Conservation (phyloP, 2,797 vertebrate genomes). For the Hippoglossus hippoglossus region DNA sequence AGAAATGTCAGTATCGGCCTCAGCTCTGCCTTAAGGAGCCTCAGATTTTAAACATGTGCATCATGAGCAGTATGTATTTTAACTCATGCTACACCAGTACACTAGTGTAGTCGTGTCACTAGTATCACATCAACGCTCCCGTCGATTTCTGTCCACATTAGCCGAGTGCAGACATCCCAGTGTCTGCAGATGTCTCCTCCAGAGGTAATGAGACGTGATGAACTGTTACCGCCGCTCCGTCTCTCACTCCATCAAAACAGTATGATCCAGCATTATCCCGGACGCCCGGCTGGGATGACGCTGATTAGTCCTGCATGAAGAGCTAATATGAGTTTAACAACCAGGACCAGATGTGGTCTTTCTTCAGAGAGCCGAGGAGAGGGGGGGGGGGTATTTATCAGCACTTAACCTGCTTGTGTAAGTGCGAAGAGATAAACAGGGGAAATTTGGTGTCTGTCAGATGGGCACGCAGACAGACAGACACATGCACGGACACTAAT, state of each 20-base stretch:
- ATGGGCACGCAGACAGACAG: slow-evolving; percentile 36
- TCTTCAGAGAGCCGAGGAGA: slow-evolving; percentile 39
- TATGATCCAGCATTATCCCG: slow-evolving; percentile 62
- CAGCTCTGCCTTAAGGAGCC: no score
- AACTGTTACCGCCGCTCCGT: slow-evolving; percentile 43
- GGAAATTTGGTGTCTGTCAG: slow-evolving; percentile 35
- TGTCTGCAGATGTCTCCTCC: slow-evolving; percentile 9
- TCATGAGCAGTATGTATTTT: neutral
- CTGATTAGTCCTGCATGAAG: slow-evolving; percentile 73
- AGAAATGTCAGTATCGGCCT: neutral
- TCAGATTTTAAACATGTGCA: neutral
- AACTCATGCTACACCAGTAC: neutral
- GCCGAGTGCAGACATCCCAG: slow-evolving; percentile 6
- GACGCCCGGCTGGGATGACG: slow-evolving; percentile 51
- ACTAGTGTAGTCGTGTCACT: neutral
- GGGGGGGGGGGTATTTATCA: slow-evolving; percentile 53
- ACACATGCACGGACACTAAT: slow-evolving; percentile 18
- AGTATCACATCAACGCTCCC: slow-evolving; percentile 4
- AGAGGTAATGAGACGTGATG: slow-evolving; percentile 47
- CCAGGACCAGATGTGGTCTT: slow-evolving; percentile 75
- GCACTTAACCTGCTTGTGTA: slow-evolving; percentile 53
- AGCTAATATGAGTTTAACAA: slow-evolving; percentile 71
- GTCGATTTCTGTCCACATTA: slow-evolving; percentile 1
- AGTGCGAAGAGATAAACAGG: slow-evolving; percentile 49
- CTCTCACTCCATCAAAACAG: slow-evolving; percentile 59